These are phyloP conservation scores for Tauraco hartlaubi DNA, from an alignment of 2,797 vertebrate genomes.

Conservation along the genomic window DNA sequence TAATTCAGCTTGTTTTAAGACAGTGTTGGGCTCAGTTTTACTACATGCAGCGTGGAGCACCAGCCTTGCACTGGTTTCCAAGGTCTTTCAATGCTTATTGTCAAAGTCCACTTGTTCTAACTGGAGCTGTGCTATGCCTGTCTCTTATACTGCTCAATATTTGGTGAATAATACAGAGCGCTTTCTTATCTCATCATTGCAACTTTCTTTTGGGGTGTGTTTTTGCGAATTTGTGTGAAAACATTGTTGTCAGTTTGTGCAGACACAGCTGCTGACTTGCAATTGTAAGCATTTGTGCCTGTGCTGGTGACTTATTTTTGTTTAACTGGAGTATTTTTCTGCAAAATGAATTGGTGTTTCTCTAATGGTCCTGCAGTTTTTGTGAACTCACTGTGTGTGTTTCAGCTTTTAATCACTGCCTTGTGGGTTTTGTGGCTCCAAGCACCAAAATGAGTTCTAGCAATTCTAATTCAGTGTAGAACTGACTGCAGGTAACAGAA, in stretches of 20 bases:
- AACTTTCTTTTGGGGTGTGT: neutral
- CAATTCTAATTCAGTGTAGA: neutral
- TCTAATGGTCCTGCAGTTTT: neutral
- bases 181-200: neutral
- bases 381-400: neutral
- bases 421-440: neutral
- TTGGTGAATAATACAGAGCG: neutral
- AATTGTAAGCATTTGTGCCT: neutral
- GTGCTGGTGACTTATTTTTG: neutral
- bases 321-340: neutral
- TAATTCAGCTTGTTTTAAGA: neutral
- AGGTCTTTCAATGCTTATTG: neutral
- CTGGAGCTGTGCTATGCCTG: neutral
- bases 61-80: neutral
- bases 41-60: neutral
- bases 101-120: neutral
- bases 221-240: neutral
- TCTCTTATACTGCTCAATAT: neutral
- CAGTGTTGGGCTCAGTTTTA: neutral
- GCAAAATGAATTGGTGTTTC: neutral
- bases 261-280: neutral
- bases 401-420: neutral
- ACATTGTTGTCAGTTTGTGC: neutral
- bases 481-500: conserved; percentile 8
- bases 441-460: neutral